These are phyloP conservation scores for Anthonomus grandis DNA, from an alignment of 1,140 invertebrate genomes.

Conservation along the genomic window DNA sequence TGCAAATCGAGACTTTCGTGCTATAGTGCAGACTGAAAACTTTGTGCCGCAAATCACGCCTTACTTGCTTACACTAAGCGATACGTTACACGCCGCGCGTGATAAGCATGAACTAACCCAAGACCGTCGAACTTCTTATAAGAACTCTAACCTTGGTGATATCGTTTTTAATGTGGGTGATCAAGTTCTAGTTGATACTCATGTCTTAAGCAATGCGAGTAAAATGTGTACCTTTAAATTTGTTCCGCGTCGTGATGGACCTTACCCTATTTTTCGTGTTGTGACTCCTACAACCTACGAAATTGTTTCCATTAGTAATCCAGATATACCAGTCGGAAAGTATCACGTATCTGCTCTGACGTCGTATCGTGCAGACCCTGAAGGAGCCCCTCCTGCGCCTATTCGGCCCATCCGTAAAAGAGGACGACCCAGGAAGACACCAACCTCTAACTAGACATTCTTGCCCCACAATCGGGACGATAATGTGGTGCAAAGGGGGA, in stretches of 20 bases:
- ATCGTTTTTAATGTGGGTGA: conserved; percentile 33
- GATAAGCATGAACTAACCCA: conserved; percentile 31
- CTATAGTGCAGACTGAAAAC: conserved; percentile 7
- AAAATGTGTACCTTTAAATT: conserved; percentile 41
- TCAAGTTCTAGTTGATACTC: conserved; percentile 38
- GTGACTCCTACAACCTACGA: conserved; percentile 5
- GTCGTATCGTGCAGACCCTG: no score
- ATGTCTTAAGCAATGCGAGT: conserved; percentile 35
- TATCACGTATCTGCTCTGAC: no score
- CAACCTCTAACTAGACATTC: no score
- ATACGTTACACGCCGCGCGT: conserved; percentile 25
- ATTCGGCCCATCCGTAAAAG: no score
- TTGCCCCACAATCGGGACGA: no score
- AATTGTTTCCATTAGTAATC: background rate
- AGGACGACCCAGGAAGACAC: no score
- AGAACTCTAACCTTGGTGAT: conserved; percentile 24
- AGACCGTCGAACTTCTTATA: conserved; percentile 28
- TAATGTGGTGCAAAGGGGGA: no score
- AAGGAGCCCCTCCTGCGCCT: no score
- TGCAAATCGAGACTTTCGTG: conserved; percentile 11
- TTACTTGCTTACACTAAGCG: conserved; percentile 23
- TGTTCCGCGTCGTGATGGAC: conserved; percentile 43
- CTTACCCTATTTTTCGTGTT: conserved; percentile 34
- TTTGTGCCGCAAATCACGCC: conserved; percentile 32
- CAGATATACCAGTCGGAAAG: no score